Percentiles rank a stretch among this genome's conserved stretches.
These are phyloP conservation scores for Synanthedon andrenaeformis DNA, from an alignment of 2,888 invertebrate species.

Conservation along the genomic window DNA sequence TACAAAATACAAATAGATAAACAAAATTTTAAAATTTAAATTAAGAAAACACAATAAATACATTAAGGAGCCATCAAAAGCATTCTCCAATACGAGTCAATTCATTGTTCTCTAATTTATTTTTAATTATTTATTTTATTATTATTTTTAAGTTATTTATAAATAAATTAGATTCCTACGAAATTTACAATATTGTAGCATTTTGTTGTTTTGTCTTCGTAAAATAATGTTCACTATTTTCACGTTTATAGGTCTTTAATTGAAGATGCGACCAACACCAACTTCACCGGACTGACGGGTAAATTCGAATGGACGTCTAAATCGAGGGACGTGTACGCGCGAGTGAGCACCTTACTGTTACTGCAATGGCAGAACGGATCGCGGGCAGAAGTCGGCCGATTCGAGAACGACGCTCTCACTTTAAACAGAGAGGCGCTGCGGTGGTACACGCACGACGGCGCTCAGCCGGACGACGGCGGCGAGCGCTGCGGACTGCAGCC, in stretches of 20 bases:
- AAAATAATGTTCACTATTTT: background rate
- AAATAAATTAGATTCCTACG: no score
- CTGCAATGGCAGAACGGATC: slow-evolving; percentile 73
- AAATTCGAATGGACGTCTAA: slow-evolving; percentile 54
- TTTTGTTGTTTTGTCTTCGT: no score
- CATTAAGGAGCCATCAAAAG: no score
- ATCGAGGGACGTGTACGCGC: slow-evolving; percentile 69
- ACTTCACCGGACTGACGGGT: slow-evolving; percentile 41
- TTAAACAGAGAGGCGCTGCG: slow-evolving; percentile 74
- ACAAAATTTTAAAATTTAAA: no score
- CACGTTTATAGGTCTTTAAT: slow-evolving; percentile 23
- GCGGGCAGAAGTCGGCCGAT: slow-evolving; percentile 75
- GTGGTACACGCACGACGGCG: slow-evolving; percentile 75
- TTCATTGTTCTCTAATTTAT: background rate
- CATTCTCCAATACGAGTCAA: no score
- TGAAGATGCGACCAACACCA: slow-evolving; percentile 18
- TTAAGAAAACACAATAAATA: no score
- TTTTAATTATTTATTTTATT: background rate
- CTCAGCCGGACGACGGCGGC: slow-evolving; percentile 77
- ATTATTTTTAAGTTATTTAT: no score
- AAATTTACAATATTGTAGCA: no score
- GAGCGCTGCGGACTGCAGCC: slow-evolving; percentile 76
- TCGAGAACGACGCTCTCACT: slow-evolving; percentile 79
- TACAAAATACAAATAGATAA: no score
- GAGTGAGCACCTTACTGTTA: slow-evolving; percentile 29